Evolutionary conservation across 2,797 vertebrate species (phyloP).

Genomic region (Phyllotis vaccarum): DNA sequence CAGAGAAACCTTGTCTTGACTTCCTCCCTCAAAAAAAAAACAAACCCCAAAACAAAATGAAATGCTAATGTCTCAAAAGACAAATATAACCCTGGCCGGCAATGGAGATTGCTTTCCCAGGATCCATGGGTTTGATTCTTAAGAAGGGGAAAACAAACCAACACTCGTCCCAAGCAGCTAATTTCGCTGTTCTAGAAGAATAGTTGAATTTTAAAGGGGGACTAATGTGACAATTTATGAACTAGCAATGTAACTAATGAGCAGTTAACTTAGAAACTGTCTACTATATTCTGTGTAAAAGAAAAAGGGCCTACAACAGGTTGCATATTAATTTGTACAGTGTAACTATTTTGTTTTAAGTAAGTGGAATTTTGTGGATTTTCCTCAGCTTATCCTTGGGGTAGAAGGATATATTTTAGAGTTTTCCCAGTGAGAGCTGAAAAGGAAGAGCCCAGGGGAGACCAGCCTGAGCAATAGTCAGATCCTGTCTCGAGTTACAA

Average conservation of each 20-base stretch:
- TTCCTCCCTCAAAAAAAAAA: too few relatives aligned
- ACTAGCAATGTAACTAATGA: constrained; percentile 17
- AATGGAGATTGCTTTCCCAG: not conserved
- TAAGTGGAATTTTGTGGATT: not conserved
- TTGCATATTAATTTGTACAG: not conserved
- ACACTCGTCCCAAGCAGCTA: not conserved
- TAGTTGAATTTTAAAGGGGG: not conserved
- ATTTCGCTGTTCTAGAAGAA: not conserved
- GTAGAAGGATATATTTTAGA: not conserved
- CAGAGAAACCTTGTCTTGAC: too few relatives aligned
- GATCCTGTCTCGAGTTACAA: not conserved
- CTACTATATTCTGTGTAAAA: not conserved
- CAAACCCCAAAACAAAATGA: not conserved
- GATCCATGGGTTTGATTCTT: not conserved
- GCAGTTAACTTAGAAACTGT: not conserved
- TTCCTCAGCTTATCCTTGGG: not conserved
- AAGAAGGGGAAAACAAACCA: not conserved
- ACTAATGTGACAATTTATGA: not conserved
- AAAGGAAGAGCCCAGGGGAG: too few relatives aligned
- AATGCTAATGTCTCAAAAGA: constrained; percentile 37
- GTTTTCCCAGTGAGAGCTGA: not conserved
- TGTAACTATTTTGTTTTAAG: constrained; percentile 44
- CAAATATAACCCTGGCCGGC: not conserved
- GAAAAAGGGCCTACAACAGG: not conserved
- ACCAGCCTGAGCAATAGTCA: not conserved